Conservation (phyloP, 2,888 invertebrate genomes). For the Papilio elwesi region DNA sequence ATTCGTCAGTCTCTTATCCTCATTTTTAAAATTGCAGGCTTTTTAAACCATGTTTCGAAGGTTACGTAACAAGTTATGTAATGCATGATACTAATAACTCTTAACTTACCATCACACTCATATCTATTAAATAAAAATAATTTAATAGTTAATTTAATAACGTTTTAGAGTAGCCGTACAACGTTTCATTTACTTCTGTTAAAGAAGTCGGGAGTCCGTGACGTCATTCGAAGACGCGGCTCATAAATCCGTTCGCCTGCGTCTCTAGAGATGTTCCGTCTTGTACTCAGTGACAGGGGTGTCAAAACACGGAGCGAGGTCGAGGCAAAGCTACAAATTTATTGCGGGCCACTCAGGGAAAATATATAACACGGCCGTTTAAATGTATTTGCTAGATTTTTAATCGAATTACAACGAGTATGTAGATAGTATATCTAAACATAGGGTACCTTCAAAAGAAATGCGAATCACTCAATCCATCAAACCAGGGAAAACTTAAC, state of each 20-base stretch:
- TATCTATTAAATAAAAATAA: too few relatives aligned
- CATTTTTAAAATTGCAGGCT: background rate
- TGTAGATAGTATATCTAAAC: too few relatives aligned
- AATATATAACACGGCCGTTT: constrained; percentile 38
- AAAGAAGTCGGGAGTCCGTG: constrained; percentile 22
- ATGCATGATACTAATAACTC: too few relatives aligned
- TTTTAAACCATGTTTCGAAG: too few relatives aligned
- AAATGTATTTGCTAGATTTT: constrained; percentile 59
- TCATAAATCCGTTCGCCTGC: constrained; percentile 30
- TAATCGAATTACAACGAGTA: background rate
- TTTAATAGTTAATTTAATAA: background rate
- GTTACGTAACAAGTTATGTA: too few relatives aligned
- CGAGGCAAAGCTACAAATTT: constrained; percentile 33
- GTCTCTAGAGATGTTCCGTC: constrained; percentile 30
- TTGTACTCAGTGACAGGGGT: constrained; percentile 32
- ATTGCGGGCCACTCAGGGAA: constrained; percentile 31
- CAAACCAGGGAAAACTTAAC: too few relatives aligned
- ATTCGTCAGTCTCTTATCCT: background rate
- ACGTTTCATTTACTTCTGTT: constrained; percentile 11
- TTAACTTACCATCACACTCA: too few relatives aligned
- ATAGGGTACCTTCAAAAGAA: too few relatives aligned
- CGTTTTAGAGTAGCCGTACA: background rate
- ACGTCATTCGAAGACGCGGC: constrained; percentile 32
- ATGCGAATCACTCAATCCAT: too few relatives aligned
- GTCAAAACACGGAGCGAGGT: constrained; percentile 34